Evolutionary conservation across 2,113 vertebrate genomes (phyloP).

Genomic region (Rhabdornis inornatus): DNA sequence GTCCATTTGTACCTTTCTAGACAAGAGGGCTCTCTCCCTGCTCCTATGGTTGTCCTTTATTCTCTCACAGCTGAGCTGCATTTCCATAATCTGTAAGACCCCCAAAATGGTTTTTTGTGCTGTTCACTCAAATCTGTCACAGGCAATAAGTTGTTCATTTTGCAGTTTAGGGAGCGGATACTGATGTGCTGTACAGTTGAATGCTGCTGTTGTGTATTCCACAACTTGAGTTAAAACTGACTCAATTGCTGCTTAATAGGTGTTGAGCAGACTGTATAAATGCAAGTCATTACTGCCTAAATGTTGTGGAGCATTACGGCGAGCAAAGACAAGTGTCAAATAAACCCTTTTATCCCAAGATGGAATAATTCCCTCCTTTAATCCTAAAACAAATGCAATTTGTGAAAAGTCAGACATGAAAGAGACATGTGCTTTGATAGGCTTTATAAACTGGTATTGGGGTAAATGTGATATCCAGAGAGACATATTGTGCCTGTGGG

Average conservation of each 20-base stretch:
- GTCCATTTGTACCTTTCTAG: neutral
- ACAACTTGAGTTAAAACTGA: conserved; percentile 8
- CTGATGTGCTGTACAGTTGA: neutral
- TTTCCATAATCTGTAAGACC: neutral
- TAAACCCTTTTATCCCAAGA: conserved; percentile 21
- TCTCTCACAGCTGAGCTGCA: neutral
- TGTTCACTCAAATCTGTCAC: neutral
- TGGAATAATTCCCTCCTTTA: conserved; percentile 27
- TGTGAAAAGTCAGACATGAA: neutral
- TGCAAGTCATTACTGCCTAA: neutral
- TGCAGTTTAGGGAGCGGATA: neutral
- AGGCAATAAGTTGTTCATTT: neutral
- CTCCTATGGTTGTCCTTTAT: accelerated
- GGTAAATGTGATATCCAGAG: neutral
- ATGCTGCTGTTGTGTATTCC: neutral
- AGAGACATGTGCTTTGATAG: neutral
- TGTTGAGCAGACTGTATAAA: conserved; percentile 1
- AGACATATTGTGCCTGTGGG: neutral
- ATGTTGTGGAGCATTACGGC: neutral
- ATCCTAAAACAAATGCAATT: conserved; percentile 20
- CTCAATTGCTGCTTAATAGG: neutral
- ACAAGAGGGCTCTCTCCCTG: neutral
- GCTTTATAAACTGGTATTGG: neutral
- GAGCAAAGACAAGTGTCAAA: conserved; percentile 26
- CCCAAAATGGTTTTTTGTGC: neutral